phyloP scores from a whole-genome alignment of 1,140 invertebrate species.

The Aphidius ervi region DNA sequence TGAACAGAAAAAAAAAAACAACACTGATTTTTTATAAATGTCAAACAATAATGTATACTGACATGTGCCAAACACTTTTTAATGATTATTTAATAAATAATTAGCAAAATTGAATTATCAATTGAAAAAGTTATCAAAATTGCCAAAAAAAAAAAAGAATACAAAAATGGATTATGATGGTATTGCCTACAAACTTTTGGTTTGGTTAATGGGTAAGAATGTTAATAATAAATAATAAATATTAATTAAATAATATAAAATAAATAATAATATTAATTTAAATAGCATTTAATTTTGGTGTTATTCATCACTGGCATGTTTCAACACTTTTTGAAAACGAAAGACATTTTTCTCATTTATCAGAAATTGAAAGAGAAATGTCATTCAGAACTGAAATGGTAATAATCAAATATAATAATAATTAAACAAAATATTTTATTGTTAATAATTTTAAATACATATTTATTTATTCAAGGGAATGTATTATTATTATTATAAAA shows the following conservation, averaged over 20 bases:
- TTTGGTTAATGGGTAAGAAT: slow-evolving; percentile 20
- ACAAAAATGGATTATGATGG: slow-evolving; percentile 16
- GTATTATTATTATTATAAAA: slow-evolving; percentile 86
- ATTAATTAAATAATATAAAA: not conserved
- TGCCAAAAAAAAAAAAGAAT: too few species aligned
- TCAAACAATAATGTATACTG: too few species aligned
- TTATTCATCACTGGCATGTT: slow-evolving; percentile 63
- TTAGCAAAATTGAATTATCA: too few species aligned
- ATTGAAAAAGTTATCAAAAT: too few species aligned
- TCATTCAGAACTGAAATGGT: slow-evolving; percentile 79
- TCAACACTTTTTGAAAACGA: slow-evolving; percentile 75
- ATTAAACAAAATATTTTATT: slow-evolving; percentile 7
- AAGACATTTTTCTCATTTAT: slow-evolving; percentile 77
- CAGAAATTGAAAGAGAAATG: slow-evolving; percentile 77
- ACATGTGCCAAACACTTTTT: too few species aligned
- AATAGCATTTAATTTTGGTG: slow-evolving; percentile 39
- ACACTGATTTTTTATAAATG: too few species aligned
- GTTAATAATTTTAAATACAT: not conserved
- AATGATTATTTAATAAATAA: too few species aligned
- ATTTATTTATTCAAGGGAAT: slow-evolving; percentile 61
- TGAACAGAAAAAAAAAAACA: too few species aligned
- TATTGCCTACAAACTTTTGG: slow-evolving; percentile 12
- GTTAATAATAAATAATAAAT: not conserved
- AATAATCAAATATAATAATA: slow-evolving; percentile 26
- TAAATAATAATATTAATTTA: slow-evolving; percentile 8